Evolutionary conservation across 1,140 invertebrate species (phyloP), one percentile per base, ranked within the genome.

Genomic region (Meloidogyne floridensis): DNA sequence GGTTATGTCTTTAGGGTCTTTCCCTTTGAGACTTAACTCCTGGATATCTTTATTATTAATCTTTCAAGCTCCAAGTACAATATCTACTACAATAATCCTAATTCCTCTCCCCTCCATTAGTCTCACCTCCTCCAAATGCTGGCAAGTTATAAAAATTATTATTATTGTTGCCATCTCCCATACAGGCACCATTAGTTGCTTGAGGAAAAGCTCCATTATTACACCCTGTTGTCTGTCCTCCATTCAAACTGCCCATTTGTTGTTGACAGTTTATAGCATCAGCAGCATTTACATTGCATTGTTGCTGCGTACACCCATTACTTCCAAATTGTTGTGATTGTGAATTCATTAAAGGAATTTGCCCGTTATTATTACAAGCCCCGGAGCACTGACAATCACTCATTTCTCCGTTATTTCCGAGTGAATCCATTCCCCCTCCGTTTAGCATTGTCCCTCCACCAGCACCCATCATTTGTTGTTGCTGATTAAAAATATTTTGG

Each of bases 401-500:
- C 53, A 51, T 54, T 51, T 47, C 72, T 20, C 18, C 72, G 7
- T 47, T 51, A 74, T 74, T 74, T 65, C 59, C 59, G 1, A 65
- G n/a, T 65, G 15, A n/a, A n/a, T 65, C 59, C n/a, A 4, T n/a
- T 15, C 59, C 59, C 5, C 15, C 59, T n/a, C 15, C 59, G 15
- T 15, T 59, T 59, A 59, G 3, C 59, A 65, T 65, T n/a, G 59
- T 65, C 7, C 59, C 59, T 65, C 59, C 59, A 65, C n/a, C 59
- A 6, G 15, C 7, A 6, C 59, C 7, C n/a, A 65, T 65, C 59
- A 65, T n/a, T 65, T 65, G 59, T 8, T 65, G 59, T 6, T 59
- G 54, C 47, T 43, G 77, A 43, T 79, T 79, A 53, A 79, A 79
- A 42, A 79, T 79, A 43, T 79, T 79, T n/a, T 79, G 77, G 10